Evolutionary conservation across 2,888 invertebrate species (phyloP).

Genomic region (Drosophila limbata): DNA sequence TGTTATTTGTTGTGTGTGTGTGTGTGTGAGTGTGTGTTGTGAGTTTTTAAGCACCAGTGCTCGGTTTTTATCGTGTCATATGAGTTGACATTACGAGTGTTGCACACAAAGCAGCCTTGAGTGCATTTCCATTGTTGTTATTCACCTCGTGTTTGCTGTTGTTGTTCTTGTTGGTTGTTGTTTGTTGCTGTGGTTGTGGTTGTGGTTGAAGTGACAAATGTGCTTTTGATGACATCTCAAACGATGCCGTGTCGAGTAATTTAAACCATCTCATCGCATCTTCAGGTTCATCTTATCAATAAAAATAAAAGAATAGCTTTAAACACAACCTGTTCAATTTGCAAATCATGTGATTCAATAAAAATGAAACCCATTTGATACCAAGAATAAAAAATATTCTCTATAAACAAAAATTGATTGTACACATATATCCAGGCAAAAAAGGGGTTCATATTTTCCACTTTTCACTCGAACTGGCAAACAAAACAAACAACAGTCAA

Average conservation of each 20-base stretch:
- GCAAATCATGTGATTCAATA: constrained; percentile 34
- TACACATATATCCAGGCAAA: neutral
- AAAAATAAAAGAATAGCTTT: constrained; percentile 8
- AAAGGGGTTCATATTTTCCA: constrained; percentile 22
- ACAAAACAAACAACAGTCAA: constrained; percentile 27
- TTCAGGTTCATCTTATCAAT: constrained; percentile 13
- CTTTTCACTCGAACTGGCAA: constrained; percentile 13
- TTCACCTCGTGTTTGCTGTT: constrained; percentile 24
- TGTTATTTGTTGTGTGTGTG: constrained; percentile 1
- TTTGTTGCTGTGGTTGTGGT: constrained; percentile 29
- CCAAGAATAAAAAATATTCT: constrained; percentile 6
- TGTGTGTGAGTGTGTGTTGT: constrained; percentile 18
- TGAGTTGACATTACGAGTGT: constrained; percentile 42
- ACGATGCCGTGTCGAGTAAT: constrained; percentile 23
- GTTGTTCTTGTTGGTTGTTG: constrained; percentile 23
- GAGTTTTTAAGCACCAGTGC: constrained; percentile 56
- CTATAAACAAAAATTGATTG: constrained; percentile 42
- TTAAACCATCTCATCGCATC: neutral
- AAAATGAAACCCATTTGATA: neutral
- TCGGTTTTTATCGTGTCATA: constrained; percentile 42
- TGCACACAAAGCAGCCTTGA: constrained; percentile 49
- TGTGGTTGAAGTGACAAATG: constrained; percentile 58
- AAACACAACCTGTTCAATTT: constrained; percentile 35
- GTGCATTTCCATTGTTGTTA: constrained; percentile 44
- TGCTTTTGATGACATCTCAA: constrained; percentile 74